Conservation (phyloP, 1,140 invertebrate species). For the Philotrypesis tridentata region DNA sequence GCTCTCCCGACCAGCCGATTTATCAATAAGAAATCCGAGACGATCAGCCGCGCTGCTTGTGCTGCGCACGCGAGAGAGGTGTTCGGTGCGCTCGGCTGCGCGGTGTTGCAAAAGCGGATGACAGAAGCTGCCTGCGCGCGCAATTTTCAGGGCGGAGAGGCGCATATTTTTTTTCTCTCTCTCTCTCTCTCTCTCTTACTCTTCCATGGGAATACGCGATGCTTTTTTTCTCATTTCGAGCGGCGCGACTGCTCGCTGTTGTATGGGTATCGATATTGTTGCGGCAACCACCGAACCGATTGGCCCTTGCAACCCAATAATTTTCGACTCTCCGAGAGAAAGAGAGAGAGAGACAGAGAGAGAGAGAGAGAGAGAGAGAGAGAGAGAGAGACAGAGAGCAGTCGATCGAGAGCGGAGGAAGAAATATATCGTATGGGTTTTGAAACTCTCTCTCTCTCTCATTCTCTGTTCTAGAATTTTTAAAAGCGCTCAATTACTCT, state of each 20-base stretch:
- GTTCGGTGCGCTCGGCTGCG: no score
- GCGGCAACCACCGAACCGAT: neutral
- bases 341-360: no score
- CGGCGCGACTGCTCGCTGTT: no score
- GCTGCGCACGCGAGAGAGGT: no score
- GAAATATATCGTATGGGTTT: neutral
- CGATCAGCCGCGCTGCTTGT: neutral
- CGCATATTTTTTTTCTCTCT: neutral
- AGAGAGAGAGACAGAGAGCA: no score
- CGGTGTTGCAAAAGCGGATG: slow-evolving; percentile 9
- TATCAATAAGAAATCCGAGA: slow-evolving; percentile 8
- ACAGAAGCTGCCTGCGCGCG: neutral
- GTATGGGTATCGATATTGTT: neutral
- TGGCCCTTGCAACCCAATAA: neutral
- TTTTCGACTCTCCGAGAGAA: neutral
- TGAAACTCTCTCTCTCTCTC: no score
- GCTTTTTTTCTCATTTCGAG: neutral
- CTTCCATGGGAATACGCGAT: neutral
- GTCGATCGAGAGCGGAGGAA: neutral
- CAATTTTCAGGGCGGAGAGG: neutral
- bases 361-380: no score
- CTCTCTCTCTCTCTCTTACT: no score
- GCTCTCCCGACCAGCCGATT: neutral
- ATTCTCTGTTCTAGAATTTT: neutral
- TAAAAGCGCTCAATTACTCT: neutral